phyloP scores from a whole-genome alignment of 64 coral and sea anemone species.

The Platygyra sinensis region DNA sequence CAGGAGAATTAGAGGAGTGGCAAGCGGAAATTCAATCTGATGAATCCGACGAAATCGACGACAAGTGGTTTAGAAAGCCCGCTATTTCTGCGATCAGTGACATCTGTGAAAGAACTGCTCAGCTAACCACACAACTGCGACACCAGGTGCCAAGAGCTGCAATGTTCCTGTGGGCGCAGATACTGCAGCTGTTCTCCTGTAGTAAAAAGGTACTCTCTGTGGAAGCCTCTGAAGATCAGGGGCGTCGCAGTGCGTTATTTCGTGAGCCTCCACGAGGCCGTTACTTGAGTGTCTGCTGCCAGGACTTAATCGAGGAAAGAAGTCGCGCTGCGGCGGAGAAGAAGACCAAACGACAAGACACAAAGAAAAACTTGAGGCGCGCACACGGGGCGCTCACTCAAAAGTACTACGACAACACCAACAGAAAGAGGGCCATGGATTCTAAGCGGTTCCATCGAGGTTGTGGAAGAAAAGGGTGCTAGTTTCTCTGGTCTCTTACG shows the following conservation, averaged over 20 bases:
- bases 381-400: neutral
- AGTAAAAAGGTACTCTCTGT: neutral
- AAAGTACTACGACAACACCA: neutral
- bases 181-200: constrained; percentile 12
- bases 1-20: neutral
- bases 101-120: constrained; percentile 20
- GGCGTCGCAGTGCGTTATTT: neutral
- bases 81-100: constrained; percentile 11
- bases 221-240: neutral
- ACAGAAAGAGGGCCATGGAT: constrained; percentile 35
- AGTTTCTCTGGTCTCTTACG: neutral
- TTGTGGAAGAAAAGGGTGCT: constrained; percentile 18
- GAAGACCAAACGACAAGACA: constrained; percentile 10
- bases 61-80: constrained; percentile 7
- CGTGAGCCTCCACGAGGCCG: neutral
- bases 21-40: neutral
- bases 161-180: constrained; percentile 29
- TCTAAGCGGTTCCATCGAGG: neutral
- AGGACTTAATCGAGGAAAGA: constrained; percentile 10
- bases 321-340: constrained; percentile 1
- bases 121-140: neutral
- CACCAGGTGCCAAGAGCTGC: constrained; percentile 3
- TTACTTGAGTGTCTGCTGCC: neutral
- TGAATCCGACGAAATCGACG: neutral
- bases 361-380: constrained; percentile 26